Percentiles rank a stretch among this genome's conserved stretches.
These are phyloP conservation scores for Grallaria varia DNA, from an alignment of 2,113 vertebrate species.

Conservation along the genomic window DNA sequence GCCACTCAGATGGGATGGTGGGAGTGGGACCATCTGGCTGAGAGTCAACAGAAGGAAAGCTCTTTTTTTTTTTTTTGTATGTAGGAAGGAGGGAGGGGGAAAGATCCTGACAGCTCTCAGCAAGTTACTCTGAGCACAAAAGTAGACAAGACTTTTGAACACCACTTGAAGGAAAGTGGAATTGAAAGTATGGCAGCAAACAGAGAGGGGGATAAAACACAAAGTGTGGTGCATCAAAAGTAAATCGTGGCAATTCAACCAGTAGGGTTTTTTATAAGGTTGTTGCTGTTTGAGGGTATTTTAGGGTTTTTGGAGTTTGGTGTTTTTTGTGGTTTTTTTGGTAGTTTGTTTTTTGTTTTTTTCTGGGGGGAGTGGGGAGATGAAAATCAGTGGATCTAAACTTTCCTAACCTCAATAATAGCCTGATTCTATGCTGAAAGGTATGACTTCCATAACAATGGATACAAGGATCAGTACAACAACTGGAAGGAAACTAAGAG, in stretches of 20 bases:
- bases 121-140: not conserved
- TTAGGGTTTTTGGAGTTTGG: too few species aligned
- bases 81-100: not conserved
- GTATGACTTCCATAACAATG: not conserved
- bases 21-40: constrained; percentile 40
- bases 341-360: not conserved
- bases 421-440: not conserved
- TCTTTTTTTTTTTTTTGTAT: not conserved
- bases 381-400: not conserved
- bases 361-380: accelerated
- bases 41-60: not conserved
- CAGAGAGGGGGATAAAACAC: not conserved
- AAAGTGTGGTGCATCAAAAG: not conserved
- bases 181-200: not conserved
- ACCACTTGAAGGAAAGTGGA: not conserved
- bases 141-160: not conserved
- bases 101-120: not conserved
- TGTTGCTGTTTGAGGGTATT: too few species aligned
- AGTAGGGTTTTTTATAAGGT: not conserved
- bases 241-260: not conserved
- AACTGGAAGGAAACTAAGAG: not conserved
- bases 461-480: not conserved
- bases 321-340: not conserved
- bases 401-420: not conserved
- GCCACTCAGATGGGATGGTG: not conserved